phyloP scores from a whole-genome alignment of 35 echinoderm and acorn worm genomes.

The Acanthaster planci region DNA sequence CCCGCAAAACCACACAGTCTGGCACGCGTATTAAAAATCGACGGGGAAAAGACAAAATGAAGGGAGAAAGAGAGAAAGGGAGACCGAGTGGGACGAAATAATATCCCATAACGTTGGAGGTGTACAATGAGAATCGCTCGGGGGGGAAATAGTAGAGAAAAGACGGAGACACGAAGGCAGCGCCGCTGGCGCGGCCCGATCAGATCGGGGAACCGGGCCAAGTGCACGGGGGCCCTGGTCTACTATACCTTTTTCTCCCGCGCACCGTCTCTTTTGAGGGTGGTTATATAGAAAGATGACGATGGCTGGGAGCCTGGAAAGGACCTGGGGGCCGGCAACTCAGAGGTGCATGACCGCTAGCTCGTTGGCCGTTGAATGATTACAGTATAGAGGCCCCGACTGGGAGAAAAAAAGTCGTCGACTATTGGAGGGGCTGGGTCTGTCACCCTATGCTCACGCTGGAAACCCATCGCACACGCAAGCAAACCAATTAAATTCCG shows the following conservation, averaged over 20 bases:
- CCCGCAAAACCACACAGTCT: not conserved
- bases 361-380: not conserved
- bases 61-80: not conserved
- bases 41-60: not conserved
- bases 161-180: not conserved
- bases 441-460: not conserved
- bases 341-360: conserved; percentile 22
- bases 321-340: too few species aligned
- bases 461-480: not conserved
- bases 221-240: conserved; percentile 1
- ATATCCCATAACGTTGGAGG: conserved; percentile 29
- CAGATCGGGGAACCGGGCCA: conserved; percentile 6
- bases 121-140: conserved; percentile 28
- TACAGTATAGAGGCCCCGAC: not conserved
- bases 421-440: conserved; percentile 12
- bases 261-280: too few species aligned
- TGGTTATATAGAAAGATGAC: not conserved
- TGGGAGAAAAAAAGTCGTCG: not conserved
- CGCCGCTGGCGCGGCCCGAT: not conserved
- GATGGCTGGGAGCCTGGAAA: not conserved
- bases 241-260: not conserved
- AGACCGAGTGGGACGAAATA: not conserved
- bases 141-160: not conserved
- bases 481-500: too few species aligned
- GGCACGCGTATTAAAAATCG: too few species aligned